These are phyloP conservation scores for Melitaea cinxia DNA, from an alignment of 1,140 invertebrate genomes.

Conservation along the genomic window DNA sequence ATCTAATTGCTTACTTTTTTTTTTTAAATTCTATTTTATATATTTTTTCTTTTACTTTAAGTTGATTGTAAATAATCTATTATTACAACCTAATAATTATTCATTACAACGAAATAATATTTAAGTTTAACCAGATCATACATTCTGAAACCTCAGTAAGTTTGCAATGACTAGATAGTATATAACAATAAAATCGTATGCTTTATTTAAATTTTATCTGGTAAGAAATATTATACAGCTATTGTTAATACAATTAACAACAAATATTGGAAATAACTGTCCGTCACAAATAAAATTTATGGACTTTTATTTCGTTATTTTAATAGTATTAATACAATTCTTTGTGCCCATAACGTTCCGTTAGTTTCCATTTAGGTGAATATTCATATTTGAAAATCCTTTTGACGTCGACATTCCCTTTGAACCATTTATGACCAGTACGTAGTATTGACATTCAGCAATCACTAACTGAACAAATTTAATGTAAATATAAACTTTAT, in stretches of 20 bases:
- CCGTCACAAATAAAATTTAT: no score
- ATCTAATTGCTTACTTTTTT: neutral
- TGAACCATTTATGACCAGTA: slow-evolving; percentile 23
- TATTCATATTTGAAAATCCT: slow-evolving; percentile 21
- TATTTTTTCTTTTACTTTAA: neutral
- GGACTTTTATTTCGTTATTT: neutral
- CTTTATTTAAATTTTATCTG: no score
- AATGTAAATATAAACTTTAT: neutral
- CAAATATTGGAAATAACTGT: no score
- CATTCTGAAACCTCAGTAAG: no score
- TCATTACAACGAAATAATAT: no score
- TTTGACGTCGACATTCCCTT: slow-evolving; percentile 24
- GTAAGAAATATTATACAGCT: no score
- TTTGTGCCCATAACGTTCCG: neutral
- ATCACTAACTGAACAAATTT: slow-evolving; percentile 2
- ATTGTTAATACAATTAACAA: no score
- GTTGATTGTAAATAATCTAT: no score
- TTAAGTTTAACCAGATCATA: no score
- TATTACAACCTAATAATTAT: no score
- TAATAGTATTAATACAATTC: neutral
- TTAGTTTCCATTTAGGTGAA: neutral
- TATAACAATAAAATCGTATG: no score
- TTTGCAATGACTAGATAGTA: no score
- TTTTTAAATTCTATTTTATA: neutral
- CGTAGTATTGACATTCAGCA: slow-evolving; percentile 22